A percentile compares a stretch with the other conserved stretches of the same genome.
These are phyloP conservation scores for Trachops cirrhosus DNA, from an alignment of 2,797 vertebrate species.

Conservation along the genomic window DNA sequence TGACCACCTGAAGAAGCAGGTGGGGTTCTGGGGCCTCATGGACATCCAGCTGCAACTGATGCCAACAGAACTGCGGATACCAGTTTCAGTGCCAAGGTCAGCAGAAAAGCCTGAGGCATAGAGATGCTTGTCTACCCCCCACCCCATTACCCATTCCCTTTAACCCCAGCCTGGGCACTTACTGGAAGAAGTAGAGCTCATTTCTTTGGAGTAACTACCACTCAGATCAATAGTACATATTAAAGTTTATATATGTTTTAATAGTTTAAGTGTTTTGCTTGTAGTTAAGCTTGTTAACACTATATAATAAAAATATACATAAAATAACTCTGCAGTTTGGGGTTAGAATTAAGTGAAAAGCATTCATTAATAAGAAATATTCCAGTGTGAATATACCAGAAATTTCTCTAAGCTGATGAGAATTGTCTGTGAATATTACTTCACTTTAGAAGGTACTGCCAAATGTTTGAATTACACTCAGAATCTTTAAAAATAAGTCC, in stretches of 20 bases:
- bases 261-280: conserved; percentile 80
- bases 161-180: not conserved
- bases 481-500: conserved; percentile 68
- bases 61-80: not conserved
- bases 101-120: not conserved
- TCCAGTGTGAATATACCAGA: conserved; percentile 72
- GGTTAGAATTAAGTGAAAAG: conserved; percentile 80
- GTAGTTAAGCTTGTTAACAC: conserved; percentile 82
- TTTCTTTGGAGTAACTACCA: not conserved
- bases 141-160: not conserved
- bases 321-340: conserved; percentile 79
- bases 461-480: conserved; percentile 68
- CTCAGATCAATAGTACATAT: not conserved
- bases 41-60: not conserved
- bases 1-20: not conserved
- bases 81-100: not conserved
- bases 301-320: conserved; percentile 82
- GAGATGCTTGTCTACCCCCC: not conserved
- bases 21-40: not conserved
- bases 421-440: conserved; percentile 70
- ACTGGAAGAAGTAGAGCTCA: not conserved
- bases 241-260: not conserved
- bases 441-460: conserved; percentile 68
- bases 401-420: conserved; percentile 70
- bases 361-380: conserved; percentile 77